Percentiles rank a stretch among this genome's conserved stretches.
phyloP scores from a whole-genome alignment of 2,888 invertebrate genomes.

The Aleiodes alternator region DNA sequence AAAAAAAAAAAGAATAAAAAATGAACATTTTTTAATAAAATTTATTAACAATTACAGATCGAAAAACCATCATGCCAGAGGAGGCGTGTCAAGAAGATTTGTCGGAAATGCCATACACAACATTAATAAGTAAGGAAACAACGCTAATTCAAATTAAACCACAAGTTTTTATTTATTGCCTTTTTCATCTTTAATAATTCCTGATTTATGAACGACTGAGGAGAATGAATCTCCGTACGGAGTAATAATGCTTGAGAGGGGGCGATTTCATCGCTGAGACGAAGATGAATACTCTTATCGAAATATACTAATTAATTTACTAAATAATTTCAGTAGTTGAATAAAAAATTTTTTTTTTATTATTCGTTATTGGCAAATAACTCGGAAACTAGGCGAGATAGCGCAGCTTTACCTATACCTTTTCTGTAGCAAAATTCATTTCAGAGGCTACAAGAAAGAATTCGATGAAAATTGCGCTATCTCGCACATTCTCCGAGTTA shows the following conservation, averaged over 20 bases:
- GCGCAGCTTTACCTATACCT: no score
- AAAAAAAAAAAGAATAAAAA: not conserved
- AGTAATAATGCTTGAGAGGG: constrained; percentile 53
- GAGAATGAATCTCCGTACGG: constrained; percentile 54
- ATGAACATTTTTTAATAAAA: constrained; percentile 28
- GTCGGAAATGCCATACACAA: constrained; percentile 78
- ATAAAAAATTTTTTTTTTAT: no score
- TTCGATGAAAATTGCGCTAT: no score
- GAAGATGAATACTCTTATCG: constrained; percentile 51
- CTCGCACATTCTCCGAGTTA: no score
- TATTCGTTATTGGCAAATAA: no score
- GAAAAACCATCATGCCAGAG: constrained; percentile 77
- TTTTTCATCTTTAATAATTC: constrained; percentile 52
- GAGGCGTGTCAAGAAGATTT: constrained; percentile 82
- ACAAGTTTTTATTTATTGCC: constrained; percentile 22
- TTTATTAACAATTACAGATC: constrained; percentile 59
- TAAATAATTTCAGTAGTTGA: no score
- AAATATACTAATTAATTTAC: no score
- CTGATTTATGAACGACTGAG: constrained; percentile 54
- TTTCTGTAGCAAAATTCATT: no score
- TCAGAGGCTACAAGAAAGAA: no score
- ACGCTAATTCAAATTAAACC: constrained; percentile 21
- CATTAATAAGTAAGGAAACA: constrained; percentile 81
- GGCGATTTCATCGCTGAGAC: constrained; percentile 52
- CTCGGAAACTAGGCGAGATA: no score